phyloP scores from a whole-genome alignment of 1,140 invertebrate species.

The Anastrepha ludens region DNA sequence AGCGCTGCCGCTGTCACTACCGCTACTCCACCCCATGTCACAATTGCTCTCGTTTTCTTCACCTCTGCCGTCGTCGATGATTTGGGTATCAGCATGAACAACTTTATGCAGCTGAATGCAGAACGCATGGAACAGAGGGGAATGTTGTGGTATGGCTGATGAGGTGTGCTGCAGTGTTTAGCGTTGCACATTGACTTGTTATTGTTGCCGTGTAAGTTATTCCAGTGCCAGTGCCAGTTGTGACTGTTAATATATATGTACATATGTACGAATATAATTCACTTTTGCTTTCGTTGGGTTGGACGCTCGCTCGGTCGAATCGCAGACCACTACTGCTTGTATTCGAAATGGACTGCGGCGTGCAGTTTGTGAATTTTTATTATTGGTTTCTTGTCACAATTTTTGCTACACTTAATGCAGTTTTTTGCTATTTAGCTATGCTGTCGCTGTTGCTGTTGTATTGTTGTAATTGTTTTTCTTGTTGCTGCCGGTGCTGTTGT shows the following conservation, averaged over 20 bases:
- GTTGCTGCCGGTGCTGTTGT: no score
- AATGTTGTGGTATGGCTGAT: not conserved
- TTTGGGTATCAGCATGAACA: not conserved
- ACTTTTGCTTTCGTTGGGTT: constrained; percentile 34
- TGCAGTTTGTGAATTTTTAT: no score
- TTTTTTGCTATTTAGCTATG: no score
- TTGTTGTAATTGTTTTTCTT: no score
- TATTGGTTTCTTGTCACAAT: no score
- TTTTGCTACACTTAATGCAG: no score
- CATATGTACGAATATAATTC: not conserved
- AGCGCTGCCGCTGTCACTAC: not conserved
- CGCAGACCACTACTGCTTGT: no score
- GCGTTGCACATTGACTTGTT: constrained; percentile 11
- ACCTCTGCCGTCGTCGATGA: not conserved
- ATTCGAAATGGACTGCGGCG: not conserved
- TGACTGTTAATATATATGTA: not conserved
- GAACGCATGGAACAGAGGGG: not conserved
- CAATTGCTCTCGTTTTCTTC: constrained; percentile 48
- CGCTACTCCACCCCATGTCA: constrained; percentile 20
- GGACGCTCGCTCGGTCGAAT: not conserved
- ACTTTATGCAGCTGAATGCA: not conserved
- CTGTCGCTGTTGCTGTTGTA: no score
- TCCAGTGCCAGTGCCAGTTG: not conserved
- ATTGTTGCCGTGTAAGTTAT: not conserved
- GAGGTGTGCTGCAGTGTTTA: not conserved